Evolutionary conservation across 2,888 invertebrate genomes (phyloP).

Genomic region (Stenolophus ochropezus): DNA sequence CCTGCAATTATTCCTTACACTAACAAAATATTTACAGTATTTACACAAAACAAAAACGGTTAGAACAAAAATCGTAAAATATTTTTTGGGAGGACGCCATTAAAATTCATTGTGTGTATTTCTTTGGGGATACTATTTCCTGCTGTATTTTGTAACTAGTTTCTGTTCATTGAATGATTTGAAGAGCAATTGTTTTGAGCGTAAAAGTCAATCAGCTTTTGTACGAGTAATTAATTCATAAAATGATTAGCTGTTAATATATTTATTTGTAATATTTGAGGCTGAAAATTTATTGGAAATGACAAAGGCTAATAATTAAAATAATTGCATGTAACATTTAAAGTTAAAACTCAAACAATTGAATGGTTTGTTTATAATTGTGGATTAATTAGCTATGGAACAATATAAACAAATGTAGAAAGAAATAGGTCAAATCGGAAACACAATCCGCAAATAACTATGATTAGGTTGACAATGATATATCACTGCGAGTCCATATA

Average conservation of each 20-base stretch:
- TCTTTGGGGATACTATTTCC: too few relatives aligned
- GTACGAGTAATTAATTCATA: not conserved
- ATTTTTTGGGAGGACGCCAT: too few relatives aligned
- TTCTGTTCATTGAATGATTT: not conserved
- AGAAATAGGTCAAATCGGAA: constrained; percentile 47
- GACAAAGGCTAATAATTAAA: constrained; percentile 14
- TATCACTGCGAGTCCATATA: constrained; percentile 42
- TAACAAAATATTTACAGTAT: too few relatives aligned
- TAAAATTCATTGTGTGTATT: too few relatives aligned
- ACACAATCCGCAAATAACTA: constrained; percentile 46
- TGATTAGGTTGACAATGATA: constrained; percentile 46
- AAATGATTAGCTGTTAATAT: not conserved
- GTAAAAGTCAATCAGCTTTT: not conserved
- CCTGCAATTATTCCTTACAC: too few relatives aligned
- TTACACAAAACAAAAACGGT: too few relatives aligned
- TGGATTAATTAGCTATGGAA: constrained; percentile 20
- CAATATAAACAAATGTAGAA: constrained; percentile 24
- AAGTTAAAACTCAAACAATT: constrained; percentile 19
- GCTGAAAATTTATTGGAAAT: not conserved
- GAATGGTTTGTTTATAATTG: constrained; percentile 26
- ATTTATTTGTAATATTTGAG: not conserved
- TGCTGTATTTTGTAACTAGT: too few relatives aligned
- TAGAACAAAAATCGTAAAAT: too few relatives aligned
- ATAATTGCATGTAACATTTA: constrained; percentile 27
- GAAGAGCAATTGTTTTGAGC: not conserved